Percentiles rank a stretch among this genome's conserved stretches.
Conservation (phyloP, 2,888 invertebrate species). For the Tipula unca region DNA sequence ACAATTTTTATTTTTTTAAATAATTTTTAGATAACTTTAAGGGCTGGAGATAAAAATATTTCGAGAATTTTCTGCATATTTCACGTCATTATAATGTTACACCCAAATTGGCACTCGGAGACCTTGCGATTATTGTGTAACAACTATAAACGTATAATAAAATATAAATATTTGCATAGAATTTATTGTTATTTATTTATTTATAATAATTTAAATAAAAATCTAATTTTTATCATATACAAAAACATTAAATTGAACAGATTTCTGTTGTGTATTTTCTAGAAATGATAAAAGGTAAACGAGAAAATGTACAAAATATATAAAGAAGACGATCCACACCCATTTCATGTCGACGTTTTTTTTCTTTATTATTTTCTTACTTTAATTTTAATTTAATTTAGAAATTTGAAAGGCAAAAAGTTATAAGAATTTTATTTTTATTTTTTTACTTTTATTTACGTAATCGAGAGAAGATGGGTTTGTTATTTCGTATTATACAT, state of each 20-base stretch:
- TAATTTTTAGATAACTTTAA: too few relatives aligned
- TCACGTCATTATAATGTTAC: too few relatives aligned
- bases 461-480: neutral
- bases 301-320: neutral
- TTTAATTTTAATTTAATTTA: neutral
- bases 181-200: neutral
- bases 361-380: neutral
- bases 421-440: neutral
- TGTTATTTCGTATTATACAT: neutral
- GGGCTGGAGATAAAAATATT: too few relatives aligned
- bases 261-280: neutral
- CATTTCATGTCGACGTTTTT: neutral
- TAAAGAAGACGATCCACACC: neutral
- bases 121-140: neutral
- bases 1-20: too few relatives aligned
- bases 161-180: neutral
- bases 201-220: neutral
- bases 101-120: neutral
- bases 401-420: constrained; percentile 4
- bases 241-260: neutral
- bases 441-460: neutral
- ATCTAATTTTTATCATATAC: neutral
- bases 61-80: too few relatives aligned
- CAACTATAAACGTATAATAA: neutral
- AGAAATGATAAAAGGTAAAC: neutral